Base-by-base conservation (phyloP, 1,140 invertebrate species). In the Drosophila rufa region DNA sequence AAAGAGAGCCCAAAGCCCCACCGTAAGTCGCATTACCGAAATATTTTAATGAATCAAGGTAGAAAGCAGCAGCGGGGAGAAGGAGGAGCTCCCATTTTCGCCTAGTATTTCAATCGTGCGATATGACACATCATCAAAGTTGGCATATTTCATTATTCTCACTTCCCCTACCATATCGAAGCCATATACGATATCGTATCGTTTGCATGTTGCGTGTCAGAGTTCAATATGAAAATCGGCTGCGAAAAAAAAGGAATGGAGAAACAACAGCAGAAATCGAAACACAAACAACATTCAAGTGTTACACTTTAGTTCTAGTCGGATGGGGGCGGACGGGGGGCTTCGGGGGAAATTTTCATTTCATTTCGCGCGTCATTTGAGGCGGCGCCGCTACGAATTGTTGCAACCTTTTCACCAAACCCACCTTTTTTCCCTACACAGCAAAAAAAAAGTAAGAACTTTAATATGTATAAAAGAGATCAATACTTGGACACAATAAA, bases 351-450 rank as follows among this genome's bases (percentile, higher is more conserved):
- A 87, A 86, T 77, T 89, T 86, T 89, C 83, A 86, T 86, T 86
- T 86, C 84, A 83, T 89, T 86, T 87, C 80, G 83, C 84, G 83
- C 83, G 83, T 89, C 83, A 89, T 86, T 86, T 86, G 84, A 86
- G 83, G 83, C 84, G 83, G 84, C 83, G 83, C 83, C 83, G 71
- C 65, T 89, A 67, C 22, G 78, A 89, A 86, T 86, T 77, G 84
- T 89, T 86, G 84, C 80, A 76, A 70, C 53, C 59, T 67, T 48
- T 30, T 36, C 15, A 6, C 50, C 61, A 14, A 43, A 25, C 14
- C 14, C n/a, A 9, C 30, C 11, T 11, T 11, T 33, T 36, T 36
- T 11, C 27, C 4, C 0, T 4, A 38, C 51, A 56, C 53, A 9
- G 33, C 19, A 0, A 5, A 14, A 12, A 12, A 55, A 38, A 22